Base-by-base conservation (phyloP, 2,113 vertebrate species). In the Trematocara variabile region DNA sequence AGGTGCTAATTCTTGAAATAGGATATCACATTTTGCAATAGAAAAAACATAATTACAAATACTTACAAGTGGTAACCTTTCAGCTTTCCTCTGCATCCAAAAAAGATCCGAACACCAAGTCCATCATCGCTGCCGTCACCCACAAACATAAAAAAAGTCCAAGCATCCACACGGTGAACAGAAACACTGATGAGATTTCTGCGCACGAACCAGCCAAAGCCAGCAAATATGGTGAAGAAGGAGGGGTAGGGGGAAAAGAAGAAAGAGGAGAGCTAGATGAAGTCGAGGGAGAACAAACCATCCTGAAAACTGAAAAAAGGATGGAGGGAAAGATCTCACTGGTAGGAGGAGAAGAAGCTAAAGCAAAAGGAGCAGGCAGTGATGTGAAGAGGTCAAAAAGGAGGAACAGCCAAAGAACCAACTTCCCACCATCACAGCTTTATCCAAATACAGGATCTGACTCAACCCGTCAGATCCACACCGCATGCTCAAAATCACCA, bases 111-210 rank as follows among this genome's bases (percentile, higher is more conserved):
- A 97, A 95, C 80, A 82, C 96, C 92, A 96, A 97, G 94, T 98
- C 98, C 90, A 97, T 98, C 89, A 91, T 95, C 89, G 97, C 97
- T 48, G 97, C 97, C 0, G 96, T 97, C 75, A 97, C 97, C 94
- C 97, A 97, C 91, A 99, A 98, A 96, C 96, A 97, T 89, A 98
- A 96, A 92, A 99, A 98, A 96, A 92, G 96, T 92, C 96, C 95
- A 25, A 97, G 96, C 87, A 86, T 95, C 44, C 95, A 96, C 39
- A 92, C 94, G 8, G 73, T 95, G 8, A 97, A 96, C 90, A 97
- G 97, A 96, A 98, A 97, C 95, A 97, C 96, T 3, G 98, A 98
- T 1, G 98, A 98, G 4, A 97, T 98, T 81, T 97, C 94, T 0
- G 98, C 97, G 91, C 97, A 97, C 18, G 96, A 98, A 93, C 95